Evolutionary conservation across 2,113 vertebrate genomes (phyloP).

Genomic region (Peromyscus leucopus): DNA sequence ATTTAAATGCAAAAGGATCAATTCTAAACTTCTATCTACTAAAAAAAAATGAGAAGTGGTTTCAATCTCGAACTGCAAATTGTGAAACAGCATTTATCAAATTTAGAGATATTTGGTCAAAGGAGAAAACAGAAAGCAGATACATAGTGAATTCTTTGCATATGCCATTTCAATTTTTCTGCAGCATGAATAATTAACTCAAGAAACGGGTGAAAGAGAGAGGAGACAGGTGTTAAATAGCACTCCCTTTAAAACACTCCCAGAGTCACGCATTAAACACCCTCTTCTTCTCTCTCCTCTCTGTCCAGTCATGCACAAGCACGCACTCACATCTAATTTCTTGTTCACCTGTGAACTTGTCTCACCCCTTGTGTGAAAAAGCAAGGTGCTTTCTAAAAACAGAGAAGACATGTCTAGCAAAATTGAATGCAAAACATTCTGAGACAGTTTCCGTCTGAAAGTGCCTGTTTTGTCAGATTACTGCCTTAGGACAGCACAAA

Average conservation of each 20-base stretch:
- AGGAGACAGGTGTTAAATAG: background rate
- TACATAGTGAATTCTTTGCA: background rate
- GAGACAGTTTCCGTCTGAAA: background rate
- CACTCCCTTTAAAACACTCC: background rate
- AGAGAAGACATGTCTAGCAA: background rate
- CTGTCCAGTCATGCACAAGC: background rate
- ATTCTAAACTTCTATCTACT: background rate
- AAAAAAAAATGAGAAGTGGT: background rate
- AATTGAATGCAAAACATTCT: background rate
- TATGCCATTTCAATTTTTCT: background rate
- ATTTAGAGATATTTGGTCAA: slow-evolving; percentile 16
- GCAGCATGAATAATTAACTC: background rate
- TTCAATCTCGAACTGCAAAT: background rate
- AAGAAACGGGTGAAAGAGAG: background rate
- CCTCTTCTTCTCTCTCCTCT: background rate
- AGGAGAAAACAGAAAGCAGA: slow-evolving; percentile 2
- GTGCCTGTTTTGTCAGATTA: background rate
- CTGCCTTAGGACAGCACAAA: background rate
- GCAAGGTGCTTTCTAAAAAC: background rate
- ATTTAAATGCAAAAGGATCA: background rate
- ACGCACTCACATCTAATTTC: background rate
- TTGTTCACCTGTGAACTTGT: background rate
- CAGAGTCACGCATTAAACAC: background rate
- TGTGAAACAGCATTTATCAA: slow-evolving; percentile 26
- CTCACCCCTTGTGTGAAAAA: background rate